phyloP scores from a whole-genome alignment of 2,797 vertebrate genomes.

The Tangara arthus region DNA sequence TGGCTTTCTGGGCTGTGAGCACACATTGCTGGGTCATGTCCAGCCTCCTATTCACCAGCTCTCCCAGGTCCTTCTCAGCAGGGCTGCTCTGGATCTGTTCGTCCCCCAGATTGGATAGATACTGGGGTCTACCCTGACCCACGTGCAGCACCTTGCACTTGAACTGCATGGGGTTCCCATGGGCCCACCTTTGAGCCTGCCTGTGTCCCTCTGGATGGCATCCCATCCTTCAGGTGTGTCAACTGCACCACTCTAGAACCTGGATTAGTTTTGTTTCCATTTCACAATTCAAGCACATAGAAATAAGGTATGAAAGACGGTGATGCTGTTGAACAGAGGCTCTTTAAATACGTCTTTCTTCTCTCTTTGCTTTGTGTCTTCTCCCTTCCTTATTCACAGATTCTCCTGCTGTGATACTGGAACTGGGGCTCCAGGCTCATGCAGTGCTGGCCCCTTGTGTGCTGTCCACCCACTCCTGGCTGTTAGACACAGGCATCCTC shows the following conservation, averaged over 20 bases:
- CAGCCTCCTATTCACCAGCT: not conserved
- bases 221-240: not conserved
- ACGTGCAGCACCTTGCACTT: not conserved
- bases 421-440: slow-evolving; percentile 22
- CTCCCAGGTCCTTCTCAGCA: rapidly evolving
- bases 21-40: not conserved
- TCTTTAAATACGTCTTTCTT: not conserved
- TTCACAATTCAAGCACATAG: not conserved
- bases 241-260: not conserved
- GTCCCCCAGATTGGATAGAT: not conserved
- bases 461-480: slow-evolving; percentile 4
- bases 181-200: not conserved
- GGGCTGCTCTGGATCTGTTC: not conserved
- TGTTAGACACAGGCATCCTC: not conserved
- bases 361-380: not conserved
- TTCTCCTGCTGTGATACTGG: not conserved
- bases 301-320: not conserved
- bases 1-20: not conserved
- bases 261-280: not conserved
- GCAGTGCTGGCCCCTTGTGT: not conserved
- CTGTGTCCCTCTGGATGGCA: not conserved
- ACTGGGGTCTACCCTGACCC: not conserved
- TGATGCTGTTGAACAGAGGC: not conserved
- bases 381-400: not conserved
- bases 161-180: not conserved